Evolutionary conservation across 2,113 vertebrate species (phyloP).

Genomic region (Oceanites oceanicus): DNA sequence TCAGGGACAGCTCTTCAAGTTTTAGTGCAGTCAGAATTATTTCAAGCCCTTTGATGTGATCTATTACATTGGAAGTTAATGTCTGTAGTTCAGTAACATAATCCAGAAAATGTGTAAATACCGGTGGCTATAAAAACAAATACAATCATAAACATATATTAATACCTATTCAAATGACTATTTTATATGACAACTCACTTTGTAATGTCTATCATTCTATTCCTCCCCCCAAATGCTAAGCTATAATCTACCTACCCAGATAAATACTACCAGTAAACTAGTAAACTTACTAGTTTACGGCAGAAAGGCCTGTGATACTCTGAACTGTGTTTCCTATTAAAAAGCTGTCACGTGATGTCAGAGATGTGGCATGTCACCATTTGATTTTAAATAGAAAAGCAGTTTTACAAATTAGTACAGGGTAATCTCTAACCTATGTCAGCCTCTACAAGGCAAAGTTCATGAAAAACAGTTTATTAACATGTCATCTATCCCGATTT

Average conservation of each 20-base stretch:
- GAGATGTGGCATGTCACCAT: neutral
- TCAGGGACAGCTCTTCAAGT: constrained; percentile 86
- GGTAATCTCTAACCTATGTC: neutral
- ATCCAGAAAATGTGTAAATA: constrained; percentile 90
- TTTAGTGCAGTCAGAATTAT: constrained; percentile 83
- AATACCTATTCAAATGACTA: neutral
- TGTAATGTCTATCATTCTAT: rapidly evolving
- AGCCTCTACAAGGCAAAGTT: neutral
- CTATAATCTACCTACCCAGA: neutral
- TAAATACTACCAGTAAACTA: neutral
- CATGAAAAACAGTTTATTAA: neutral
- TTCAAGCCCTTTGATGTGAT: constrained; percentile 90
- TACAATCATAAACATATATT: neutral
- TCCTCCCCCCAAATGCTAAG: neutral
- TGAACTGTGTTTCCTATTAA: neutral
- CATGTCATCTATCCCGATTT: neutral
- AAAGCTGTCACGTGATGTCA: neutral
- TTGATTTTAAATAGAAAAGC: neutral
- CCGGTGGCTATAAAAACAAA: constrained; percentile 79
- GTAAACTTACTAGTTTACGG: neutral
- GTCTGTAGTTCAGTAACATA: constrained; percentile 85
- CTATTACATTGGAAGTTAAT: constrained; percentile 83
- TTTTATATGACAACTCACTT: neutral
- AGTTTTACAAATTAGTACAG: neutral
- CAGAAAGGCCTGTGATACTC: neutral